Conservation (phyloP, 2,113 vertebrate genomes). For the Terrapene triunguis region DNA sequence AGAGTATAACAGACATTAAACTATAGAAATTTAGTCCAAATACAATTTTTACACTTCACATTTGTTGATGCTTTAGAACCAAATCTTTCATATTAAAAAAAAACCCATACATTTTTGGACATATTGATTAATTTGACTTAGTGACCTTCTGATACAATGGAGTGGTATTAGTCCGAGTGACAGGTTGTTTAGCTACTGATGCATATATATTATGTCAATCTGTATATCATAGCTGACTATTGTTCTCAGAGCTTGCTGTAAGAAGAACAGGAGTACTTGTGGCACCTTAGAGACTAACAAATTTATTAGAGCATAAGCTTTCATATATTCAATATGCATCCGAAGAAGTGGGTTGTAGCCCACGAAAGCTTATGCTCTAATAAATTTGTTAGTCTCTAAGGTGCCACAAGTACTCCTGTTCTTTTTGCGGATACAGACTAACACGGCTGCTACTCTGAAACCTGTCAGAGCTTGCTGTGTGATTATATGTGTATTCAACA, state of each 20-base stretch:
- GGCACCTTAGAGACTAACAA: too few species aligned
- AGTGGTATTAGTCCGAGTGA: not conserved
- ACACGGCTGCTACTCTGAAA: too few species aligned
- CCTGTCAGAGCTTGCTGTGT: not conserved
- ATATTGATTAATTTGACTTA: not conserved
- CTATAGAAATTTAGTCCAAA: not conserved
- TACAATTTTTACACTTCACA: not conserved
- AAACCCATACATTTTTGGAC: not conserved
- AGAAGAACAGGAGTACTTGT: too few species aligned
- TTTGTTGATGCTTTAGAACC: not conserved
- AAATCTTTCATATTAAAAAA: not conserved
- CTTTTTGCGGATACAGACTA: too few species aligned
- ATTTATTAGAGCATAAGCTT: too few species aligned
- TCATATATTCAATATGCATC: too few species aligned
- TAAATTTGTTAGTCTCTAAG: too few species aligned
- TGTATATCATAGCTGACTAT: not conserved
- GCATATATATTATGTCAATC: not conserved
- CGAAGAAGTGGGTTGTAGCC: too few species aligned
- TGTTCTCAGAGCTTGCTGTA: not conserved
- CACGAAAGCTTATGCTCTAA: too few species aligned
- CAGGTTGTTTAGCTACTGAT: not conserved
- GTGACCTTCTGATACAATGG: not conserved
- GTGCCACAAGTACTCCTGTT: too few species aligned
- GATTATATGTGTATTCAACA: not conserved
- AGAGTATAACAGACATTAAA: not conserved